A percentile compares a stretch with the other conserved stretches of the same genome.
phyloP scores from a whole-genome alignment of 2,888 invertebrate genomes.

The Ichneumoninae sp. region DNA sequence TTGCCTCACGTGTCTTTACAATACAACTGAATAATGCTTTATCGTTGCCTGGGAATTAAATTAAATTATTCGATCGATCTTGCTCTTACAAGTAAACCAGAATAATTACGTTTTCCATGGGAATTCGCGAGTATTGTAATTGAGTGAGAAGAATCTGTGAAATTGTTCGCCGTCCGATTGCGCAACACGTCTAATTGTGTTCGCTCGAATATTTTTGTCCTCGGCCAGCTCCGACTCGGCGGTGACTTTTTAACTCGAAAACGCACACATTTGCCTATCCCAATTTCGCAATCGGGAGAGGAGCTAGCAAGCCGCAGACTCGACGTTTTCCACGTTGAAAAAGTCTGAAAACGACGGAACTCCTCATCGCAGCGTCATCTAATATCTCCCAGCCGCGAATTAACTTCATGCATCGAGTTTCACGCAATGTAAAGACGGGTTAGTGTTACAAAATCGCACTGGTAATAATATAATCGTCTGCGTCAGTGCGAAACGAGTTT shows the following conservation, averaged over 20 bases:
- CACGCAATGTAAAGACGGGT: slow-evolving; percentile 18
- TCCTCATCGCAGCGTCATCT: slow-evolving; percentile 31
- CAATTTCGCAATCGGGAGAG: slow-evolving; percentile 59
- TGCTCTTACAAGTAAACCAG: background rate
- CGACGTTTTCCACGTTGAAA: slow-evolving; percentile 26
- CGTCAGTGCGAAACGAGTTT: background rate
- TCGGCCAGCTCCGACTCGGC: slow-evolving; percentile 53
- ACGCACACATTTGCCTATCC: slow-evolving; percentile 55
- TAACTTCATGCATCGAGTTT: slow-evolving; percentile 19
- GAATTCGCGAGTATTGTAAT: slow-evolving; percentile 42
- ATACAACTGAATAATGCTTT: slow-evolving; percentile 15
- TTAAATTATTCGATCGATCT: slow-evolving; percentile 21
- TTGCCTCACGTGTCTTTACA: slow-evolving; percentile 26
- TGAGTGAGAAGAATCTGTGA: slow-evolving; percentile 36
- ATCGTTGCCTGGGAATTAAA: slow-evolving; percentile 14
- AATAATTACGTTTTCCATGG: slow-evolving; percentile 34
- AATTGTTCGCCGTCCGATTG: slow-evolving; percentile 26
- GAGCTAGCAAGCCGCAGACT: slow-evolving; percentile 39
- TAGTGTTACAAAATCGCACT: slow-evolving; percentile 2
- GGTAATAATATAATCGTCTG: background rate
- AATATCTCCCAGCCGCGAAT: slow-evolving; percentile 10
- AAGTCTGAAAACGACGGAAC: slow-evolving; percentile 26
- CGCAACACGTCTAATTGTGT: slow-evolving; percentile 7
- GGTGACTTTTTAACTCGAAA: slow-evolving; percentile 51
- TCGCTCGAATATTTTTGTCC: slow-evolving; percentile 28